Percentiles rank a stretch among this genome's conserved stretches.
Evolutionary conservation across 2,888 invertebrate species (phyloP).

Genomic region (Alitta virens): DNA sequence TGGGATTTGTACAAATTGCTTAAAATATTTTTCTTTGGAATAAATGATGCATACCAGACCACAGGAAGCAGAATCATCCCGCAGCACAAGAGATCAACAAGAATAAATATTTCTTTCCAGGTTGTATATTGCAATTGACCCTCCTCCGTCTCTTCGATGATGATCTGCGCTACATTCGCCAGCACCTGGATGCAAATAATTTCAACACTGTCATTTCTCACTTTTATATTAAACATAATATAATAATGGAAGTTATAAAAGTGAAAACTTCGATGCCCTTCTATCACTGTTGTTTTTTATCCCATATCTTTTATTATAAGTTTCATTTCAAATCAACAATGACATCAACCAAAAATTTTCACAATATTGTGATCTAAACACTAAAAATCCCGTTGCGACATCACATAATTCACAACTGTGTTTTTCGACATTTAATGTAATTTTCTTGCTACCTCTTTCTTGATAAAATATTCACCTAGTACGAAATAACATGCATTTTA

Average conservation of each 20-base stretch:
- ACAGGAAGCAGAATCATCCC: conserved; percentile 95
- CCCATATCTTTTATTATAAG: too few relatives aligned
- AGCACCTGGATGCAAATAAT: conserved; percentile 73
- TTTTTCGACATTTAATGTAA: neutral
- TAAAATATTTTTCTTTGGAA: too few relatives aligned
- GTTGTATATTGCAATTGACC: conserved; percentile 85
- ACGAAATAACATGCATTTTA: too few relatives aligned
- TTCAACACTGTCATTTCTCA: neutral
- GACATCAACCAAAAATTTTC: too few relatives aligned
- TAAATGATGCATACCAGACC: conserved; percentile 72
- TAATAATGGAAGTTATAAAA: too few relatives aligned
- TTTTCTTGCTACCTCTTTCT: neutral
- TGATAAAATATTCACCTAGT: neutral
- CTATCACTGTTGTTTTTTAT: too few relatives aligned
- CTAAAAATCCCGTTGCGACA: neutral
- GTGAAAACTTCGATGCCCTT: too few relatives aligned
- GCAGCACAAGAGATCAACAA: conserved; percentile 93
- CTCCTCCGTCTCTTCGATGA: conserved; percentile 93
- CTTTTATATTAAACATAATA: too few relatives aligned
- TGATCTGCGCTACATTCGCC: conserved; percentile 95
- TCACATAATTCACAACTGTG: neutral
- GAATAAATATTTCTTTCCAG: conserved; percentile 87
- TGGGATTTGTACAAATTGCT: too few relatives aligned
- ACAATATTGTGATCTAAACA: too few relatives aligned
- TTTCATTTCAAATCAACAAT: too few relatives aligned